Evolutionary conservation across 2,113 vertebrate species (phyloP), one percentile per base, ranked within the genome.

Genomic region (Paedocypris sp.): DNA sequence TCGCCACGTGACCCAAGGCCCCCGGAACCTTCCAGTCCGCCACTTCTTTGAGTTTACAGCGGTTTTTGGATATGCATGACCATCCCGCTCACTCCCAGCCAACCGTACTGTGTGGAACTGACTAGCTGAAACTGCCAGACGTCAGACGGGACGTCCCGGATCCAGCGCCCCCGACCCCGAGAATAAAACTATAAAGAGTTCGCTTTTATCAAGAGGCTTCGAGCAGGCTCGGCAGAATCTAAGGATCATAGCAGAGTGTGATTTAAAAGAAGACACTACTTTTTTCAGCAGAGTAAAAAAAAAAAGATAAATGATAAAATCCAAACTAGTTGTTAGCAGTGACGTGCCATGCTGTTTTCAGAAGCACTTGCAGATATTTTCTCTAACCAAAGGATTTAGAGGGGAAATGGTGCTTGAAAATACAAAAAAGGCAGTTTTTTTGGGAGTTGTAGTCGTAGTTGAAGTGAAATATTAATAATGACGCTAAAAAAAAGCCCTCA

Each of bases 181-280:
- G n/a, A 32, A 15, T 49, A 35, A n/a, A 54, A 46, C 36, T 62
- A 70, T 64, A 61, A 78, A 72, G 73, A 70, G 66, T 83, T 81
- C 77, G 80, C 78, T 83, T 86, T 83, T 85, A 86, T 84, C 71
- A 73, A 80, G 84, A 87, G 83, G 85, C 85, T 86, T 88, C 90
- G 88, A 94, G 91, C 90, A 91, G 92, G 91, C 91, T 97, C 90
- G 85, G 86, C 88, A 82, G 79, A 91, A 80, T 85, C 88, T 82
- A 82, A 77, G 86, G 84, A 83, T 81, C 83, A 75, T 82, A 82
- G 82, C 85, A 86, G 81, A 67, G 85, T 85, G 82, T 85, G 81
- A 83, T 86, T 84, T 79, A 77, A 88, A 82, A 77, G 82, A 64
- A 75, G 82, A 86, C 77, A 83, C 79, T 86, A 88, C 84, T 86